Conservation (phyloP, 2,888 invertebrate genomes). For the Drosophila infuscata region DNA sequence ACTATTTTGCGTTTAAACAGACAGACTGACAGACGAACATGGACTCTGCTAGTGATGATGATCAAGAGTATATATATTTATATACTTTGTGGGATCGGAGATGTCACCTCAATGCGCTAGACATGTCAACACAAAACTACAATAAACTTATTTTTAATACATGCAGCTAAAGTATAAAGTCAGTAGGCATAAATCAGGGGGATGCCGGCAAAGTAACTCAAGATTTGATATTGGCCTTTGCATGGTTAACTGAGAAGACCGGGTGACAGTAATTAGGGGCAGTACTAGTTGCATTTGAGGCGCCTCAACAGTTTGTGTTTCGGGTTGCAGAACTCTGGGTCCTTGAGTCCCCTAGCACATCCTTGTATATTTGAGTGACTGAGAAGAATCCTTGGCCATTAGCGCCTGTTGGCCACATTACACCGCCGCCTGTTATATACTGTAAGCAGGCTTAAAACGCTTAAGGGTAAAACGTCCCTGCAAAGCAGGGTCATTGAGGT, state of each 20-base stretch:
- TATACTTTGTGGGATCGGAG: neutral
- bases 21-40: neutral
- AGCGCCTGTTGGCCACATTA: constrained; percentile 42
- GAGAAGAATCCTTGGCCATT: constrained; percentile 46
- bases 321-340: neutral
- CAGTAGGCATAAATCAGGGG: neutral
- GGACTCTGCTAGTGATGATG: neutral
- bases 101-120: neutral
- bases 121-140: neutral
- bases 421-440: constrained; percentile 24
- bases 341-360: constrained; percentile 26
- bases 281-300: constrained; percentile 21
- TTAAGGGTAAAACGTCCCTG: constrained; percentile 34
- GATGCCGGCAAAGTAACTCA: constrained; percentile 5
- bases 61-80: neutral
- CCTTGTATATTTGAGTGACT: constrained; percentile 3
- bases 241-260: constrained; percentile 4
- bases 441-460: constrained; percentile 35
- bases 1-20: too few species aligned
- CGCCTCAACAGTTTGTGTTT: constrained; percentile 1
- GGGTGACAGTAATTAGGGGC: constrained; percentile 27
- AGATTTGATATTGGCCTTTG: constrained; percentile 17
- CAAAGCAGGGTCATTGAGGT: constrained; percentile 18
- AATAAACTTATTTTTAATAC: neutral
- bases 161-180: neutral